Evolutionary conservation across 1,140 invertebrate genomes (phyloP).

Genomic region (Philotrypesis tridentata): DNA sequence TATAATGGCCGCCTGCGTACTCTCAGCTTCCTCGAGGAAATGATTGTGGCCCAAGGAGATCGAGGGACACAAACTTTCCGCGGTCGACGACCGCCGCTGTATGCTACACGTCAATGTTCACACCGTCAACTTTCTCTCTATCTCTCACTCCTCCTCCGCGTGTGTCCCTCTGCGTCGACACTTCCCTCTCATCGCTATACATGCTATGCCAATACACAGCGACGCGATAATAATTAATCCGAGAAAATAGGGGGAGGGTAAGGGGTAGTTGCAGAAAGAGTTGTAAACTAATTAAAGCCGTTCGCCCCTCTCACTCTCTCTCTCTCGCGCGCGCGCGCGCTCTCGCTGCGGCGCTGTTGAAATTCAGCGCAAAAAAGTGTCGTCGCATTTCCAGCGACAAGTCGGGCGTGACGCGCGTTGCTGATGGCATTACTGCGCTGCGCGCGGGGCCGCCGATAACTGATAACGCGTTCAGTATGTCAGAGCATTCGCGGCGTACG

Average conservation of each 20-base stretch:
- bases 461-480: conserved; percentile 15
- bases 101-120: not conserved
- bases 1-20: not conserved
- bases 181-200: too few relatives aligned
- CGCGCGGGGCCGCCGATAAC: conserved; percentile 11
- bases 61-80: not conserved
- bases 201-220: too few relatives aligned
- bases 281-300: too few relatives aligned
- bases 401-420: not conserved
- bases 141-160: too few relatives aligned
- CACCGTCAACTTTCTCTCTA: not conserved
- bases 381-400: not conserved
- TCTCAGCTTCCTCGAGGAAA: not conserved
- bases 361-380: too few relatives aligned
- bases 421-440: not conserved
- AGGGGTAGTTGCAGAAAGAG: too few relatives aligned
- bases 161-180: too few relatives aligned
- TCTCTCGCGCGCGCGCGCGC: too few relatives aligned
- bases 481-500: not conserved
- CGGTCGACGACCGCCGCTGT: not conserved
- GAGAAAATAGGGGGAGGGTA: too few relatives aligned
- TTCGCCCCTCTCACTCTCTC: too few relatives aligned
- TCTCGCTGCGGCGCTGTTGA: too few relatives aligned
- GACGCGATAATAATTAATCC: too few relatives aligned
- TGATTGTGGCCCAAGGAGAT: not conserved